Base-by-base conservation (phyloP, 2,888 invertebrate genomes). In the Lissonota sp. region DNA sequence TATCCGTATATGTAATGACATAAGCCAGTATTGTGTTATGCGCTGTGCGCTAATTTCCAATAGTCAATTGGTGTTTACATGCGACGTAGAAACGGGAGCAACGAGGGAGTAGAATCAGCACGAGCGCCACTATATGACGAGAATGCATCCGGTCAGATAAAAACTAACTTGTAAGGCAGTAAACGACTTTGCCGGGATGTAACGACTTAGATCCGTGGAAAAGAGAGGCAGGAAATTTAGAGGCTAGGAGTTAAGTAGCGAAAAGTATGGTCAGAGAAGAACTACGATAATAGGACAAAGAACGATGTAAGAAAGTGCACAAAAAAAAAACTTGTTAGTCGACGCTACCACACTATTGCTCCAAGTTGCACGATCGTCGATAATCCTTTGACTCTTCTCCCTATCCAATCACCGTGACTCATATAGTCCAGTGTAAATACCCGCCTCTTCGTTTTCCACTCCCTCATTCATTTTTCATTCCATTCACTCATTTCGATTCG, bases 351-450 rank as follows among this genome's bases (percentile, higher is more conserved):
- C 62, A 66, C 69, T 60, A 51, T 53, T 77, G 60, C 63, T 37
- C 58, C 49, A 55, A 73, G 26, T 63, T 64, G 37, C 66, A 75
- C 67, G 49, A 55, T 63, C 85, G 84, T 84, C 63, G 62, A 10
- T 46, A 66, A 60, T 62, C 53, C 62, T 63, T 58, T 40, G 26
- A 73, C 51, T 72, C 57, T 58, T 40, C 69, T 70, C 16, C 53
- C 51, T 62, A 16, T 46, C 81, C 42, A 90, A 89, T 91, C 89
- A 87, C 83, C 83, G 83, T 73, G 86, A 83, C 87, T 89, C 90
- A 90, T 91, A 90, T 89, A 83, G 85, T 80, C 82, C 87, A 85
- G 85, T 86, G 84, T 86, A 85, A 89, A 86, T 88, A 86, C 84
- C 86, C 75, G 81, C 83, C 80, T 44, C 46, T 10, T 14, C n/a